phyloP scores from a whole-genome alignment of 2,797 vertebrate species.

The Leucoraja ocellata region DNA sequence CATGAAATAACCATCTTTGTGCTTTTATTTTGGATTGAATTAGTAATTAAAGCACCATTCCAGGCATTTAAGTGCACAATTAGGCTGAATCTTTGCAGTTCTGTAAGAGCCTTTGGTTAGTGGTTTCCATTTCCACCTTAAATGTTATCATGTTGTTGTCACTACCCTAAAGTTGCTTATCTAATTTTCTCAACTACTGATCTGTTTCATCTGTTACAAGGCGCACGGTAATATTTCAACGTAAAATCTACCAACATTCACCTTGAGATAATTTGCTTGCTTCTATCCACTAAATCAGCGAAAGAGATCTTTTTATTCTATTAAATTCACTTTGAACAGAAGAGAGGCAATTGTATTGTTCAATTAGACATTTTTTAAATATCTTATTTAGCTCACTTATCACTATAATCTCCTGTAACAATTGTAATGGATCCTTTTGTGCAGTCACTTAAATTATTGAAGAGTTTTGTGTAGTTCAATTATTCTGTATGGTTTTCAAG shows the following conservation, averaged over 20 bases:
- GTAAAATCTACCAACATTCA: not conserved
- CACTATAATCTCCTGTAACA: conserved; percentile 37
- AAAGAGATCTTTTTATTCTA: not conserved
- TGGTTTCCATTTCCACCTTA: not conserved
- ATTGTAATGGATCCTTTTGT: not conserved
- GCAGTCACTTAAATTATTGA: not conserved
- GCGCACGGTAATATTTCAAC: not conserved
- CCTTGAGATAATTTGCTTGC: not conserved
- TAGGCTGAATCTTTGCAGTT: not conserved
- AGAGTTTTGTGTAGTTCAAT: not conserved
- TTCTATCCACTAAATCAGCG: not conserved
- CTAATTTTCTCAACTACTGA: not conserved
- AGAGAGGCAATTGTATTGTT: not conserved
- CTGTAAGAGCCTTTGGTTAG: not conserved
- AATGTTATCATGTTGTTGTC: not conserved
- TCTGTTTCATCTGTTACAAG: not conserved
- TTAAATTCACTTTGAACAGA: not conserved
- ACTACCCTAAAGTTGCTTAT: not conserved
- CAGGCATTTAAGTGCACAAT: not conserved
- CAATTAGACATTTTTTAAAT: not conserved
- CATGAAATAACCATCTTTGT: too few species aligned
- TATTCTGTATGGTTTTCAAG: not conserved
- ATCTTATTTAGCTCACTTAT: conserved; percentile 48
- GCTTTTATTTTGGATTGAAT: too few species aligned
- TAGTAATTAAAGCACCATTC: not conserved